Evolutionary conservation across 2,113 vertebrate genomes (phyloP), one percentile per base, ranked within the genome.

Genomic region (Eretmochelys imbricata): DNA sequence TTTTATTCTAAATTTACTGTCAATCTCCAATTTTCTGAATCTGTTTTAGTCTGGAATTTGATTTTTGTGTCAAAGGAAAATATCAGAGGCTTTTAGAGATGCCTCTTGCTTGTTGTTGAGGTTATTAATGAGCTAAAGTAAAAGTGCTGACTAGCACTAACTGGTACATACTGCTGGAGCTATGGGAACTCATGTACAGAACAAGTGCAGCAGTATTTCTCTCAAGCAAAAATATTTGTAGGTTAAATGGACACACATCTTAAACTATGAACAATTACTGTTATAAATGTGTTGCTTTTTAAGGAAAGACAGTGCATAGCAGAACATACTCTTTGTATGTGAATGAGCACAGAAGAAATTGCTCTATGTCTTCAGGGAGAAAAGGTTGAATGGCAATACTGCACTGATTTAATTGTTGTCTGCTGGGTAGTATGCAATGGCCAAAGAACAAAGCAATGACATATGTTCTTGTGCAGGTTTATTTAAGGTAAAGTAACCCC

Each of bases 41-140:
- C 62, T 83, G 85, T 81, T 93, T 88, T 69, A 51, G 42, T n/a
- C 72, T 48, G 94, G 92, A 54, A 80, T 93, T 90, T 81, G 42
- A 79, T 91, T 80, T 87, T 80, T 91, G 38, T 81, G 76, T 90
- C 53, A 82, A 55, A 84, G 80, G 82, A 65, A 82, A 87, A 85
- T 95, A 90, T 89, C 91, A 93, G 84, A 91, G 87, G 35, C 85
- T 96, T 89, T 93, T 90, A 87, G 46, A 84, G 53, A 31, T 89
- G 46, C 38, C 82, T 78, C 69, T 88, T 53, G 79, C 84, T 95
- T 86, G 93, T 88, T 93, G 78, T 82, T 88, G 89, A 96, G 80
- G 75, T 95, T 95, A 91, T 90, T 97, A 94, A 87, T 84, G 50
- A 96, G 85, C 54, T 82, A 89, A 89, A 9, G 5, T 49, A 95